These are phyloP conservation scores for Polyommatus iphigenia DNA, from an alignment of 2,888 invertebrate species.

Conservation along the genomic window DNA sequence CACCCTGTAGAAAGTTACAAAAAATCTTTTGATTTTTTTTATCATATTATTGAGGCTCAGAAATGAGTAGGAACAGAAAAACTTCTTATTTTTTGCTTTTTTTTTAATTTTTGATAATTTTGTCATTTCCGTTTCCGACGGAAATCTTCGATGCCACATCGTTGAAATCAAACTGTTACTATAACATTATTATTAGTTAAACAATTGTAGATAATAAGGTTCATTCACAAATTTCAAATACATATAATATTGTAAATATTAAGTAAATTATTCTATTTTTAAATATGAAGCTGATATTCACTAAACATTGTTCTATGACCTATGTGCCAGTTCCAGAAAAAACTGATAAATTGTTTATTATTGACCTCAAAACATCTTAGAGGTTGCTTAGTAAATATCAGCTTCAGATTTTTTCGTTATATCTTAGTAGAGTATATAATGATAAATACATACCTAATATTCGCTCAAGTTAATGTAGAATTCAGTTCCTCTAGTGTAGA, in stretches of 20 bases:
- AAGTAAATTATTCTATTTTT: slow-evolving; percentile 27
- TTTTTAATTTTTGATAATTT: background rate
- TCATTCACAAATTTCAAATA: slow-evolving; percentile 13
- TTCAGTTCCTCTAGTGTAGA: slow-evolving; percentile 69
- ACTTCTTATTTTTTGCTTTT: background rate
- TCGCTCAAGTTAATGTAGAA: slow-evolving; percentile 67
- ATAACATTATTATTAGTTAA: background rate
- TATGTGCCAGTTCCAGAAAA: background rate
- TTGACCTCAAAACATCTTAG: background rate
- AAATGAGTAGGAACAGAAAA: background rate
- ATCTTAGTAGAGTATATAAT: slow-evolving; percentile 13
- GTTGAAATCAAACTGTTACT: background rate
- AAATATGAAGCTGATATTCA: slow-evolving; percentile 11
- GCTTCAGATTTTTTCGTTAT: slow-evolving; percentile 1
- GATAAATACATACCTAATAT: slow-evolving; percentile 35
- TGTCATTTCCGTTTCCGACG: background rate
- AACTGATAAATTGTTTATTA: background rate
- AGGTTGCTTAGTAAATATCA: slow-evolving; percentile 11
- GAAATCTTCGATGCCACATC: background rate
- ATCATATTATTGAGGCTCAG: background rate
- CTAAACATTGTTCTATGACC: slow-evolving; percentile 11
- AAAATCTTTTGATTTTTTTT: too few relatives aligned
- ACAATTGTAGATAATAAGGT: slow-evolving; percentile 26
- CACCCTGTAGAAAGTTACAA: too few relatives aligned
- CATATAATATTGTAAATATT: slow-evolving; percentile 29